These are phyloP conservation scores for Centropus unirufus DNA, from an alignment of 2,113 vertebrate species.

Conservation along the genomic window DNA sequence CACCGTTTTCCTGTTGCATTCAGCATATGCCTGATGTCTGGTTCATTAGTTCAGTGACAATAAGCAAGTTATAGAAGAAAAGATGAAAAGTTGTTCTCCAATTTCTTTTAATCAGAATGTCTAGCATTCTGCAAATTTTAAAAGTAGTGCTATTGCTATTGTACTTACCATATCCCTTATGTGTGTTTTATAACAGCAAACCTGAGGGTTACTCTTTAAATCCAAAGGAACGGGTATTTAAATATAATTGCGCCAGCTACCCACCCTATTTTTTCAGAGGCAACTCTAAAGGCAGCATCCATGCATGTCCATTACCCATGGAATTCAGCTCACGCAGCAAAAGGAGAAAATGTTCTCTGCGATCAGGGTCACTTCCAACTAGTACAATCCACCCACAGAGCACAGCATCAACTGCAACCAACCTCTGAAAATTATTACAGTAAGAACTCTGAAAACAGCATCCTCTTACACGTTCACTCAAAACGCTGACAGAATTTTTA, in stretches of 20 bases:
- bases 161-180: background rate
- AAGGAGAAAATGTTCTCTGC: background rate
- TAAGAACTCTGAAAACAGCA: background rate
- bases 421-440: background rate
- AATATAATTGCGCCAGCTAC: background rate
- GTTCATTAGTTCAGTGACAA: background rate
- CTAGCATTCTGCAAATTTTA: background rate
- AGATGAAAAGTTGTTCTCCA: background rate
- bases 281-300: background rate
- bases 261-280: background rate
- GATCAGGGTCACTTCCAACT: background rate
- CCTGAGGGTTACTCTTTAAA: background rate
- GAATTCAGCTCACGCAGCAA: background rate
- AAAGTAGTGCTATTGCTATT: background rate
- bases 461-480: background rate
- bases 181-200: background rate
- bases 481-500: background rate
- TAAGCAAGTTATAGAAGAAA: background rate
- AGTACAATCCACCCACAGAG: background rate
- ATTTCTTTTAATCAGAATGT: background rate
- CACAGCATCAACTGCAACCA: background rate
- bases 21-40: background rate
- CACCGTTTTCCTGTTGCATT: background rate
- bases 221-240: background rate
- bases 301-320: accelerated